A percentile compares a stretch with the other conserved stretches of the same genome.
Evolutionary conservation across 2,888 invertebrate genomes (phyloP).

Genomic region (Autographa pulchrina): DNA sequence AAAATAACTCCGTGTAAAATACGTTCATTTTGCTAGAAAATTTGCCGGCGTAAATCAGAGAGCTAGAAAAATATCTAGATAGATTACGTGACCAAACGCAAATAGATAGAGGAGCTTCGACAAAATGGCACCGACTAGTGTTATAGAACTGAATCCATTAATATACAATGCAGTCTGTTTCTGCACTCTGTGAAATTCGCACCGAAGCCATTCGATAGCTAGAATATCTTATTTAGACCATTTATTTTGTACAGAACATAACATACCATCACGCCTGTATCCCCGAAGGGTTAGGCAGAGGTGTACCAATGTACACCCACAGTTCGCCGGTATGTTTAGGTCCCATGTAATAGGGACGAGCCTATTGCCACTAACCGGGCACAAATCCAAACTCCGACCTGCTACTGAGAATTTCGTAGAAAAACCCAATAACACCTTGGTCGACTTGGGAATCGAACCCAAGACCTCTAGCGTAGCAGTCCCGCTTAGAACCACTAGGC

Average conservation of each 20-base stretch:
- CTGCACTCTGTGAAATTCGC: not conserved
- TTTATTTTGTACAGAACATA: not conserved
- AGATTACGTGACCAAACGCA: constrained; percentile 52
- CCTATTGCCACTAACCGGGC: too few relatives aligned
- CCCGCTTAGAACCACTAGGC: too few relatives aligned
- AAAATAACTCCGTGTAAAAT: not conserved
- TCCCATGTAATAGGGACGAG: too few relatives aligned
- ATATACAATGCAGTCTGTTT: constrained; percentile 16
- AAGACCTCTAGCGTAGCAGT: too few relatives aligned
- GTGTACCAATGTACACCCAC: too few relatives aligned
- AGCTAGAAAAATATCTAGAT: constrained; percentile 30
- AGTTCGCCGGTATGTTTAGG: too few relatives aligned
- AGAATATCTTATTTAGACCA: not conserved
- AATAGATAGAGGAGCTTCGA: constrained; percentile 32
- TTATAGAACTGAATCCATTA: constrained; percentile 30
- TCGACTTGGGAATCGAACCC: too few relatives aligned
- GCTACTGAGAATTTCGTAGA: too few relatives aligned
- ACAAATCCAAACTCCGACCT: too few relatives aligned
- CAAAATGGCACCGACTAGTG: constrained; percentile 27
- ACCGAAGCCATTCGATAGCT: not conserved
- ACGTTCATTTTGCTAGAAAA: constrained; percentile 17
- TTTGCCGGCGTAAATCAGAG: constrained; percentile 13
- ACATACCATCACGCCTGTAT: too few relatives aligned
- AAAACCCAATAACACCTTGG: too few relatives aligned
- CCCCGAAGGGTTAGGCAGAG: too few relatives aligned